Evolutionary conservation across 1,140 invertebrate genomes (phyloP).

Genomic region (Pogonognathellus flavescens): DNA sequence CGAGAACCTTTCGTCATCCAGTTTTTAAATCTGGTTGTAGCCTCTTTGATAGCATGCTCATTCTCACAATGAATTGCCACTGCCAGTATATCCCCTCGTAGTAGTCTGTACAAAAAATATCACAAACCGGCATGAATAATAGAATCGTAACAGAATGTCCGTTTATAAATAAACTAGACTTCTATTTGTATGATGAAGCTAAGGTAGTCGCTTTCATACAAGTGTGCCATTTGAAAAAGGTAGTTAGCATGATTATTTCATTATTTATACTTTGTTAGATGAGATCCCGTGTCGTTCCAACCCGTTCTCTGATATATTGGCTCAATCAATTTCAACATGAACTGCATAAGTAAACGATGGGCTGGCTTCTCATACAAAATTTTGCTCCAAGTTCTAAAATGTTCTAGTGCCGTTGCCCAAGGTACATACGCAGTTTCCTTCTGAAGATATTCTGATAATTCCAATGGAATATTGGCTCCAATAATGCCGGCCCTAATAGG

Average conservation of each 20-base stretch:
- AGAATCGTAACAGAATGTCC: neutral
- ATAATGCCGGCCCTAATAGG: constrained; percentile 79
- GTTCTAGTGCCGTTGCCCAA: constrained; percentile 80
- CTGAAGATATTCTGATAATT: constrained; percentile 79
- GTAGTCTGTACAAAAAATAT: constrained; percentile 71
- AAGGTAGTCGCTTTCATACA: neutral
- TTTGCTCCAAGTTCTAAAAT: constrained; percentile 78
- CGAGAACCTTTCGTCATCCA: constrained; percentile 77
- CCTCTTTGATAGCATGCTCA: constrained; percentile 76
- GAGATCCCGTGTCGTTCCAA: constrained; percentile 78
- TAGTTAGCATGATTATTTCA: neutral
- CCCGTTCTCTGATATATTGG: constrained; percentile 77
- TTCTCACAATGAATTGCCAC: constrained; percentile 77
- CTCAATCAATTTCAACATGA: constrained; percentile 75
- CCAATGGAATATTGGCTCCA: constrained; percentile 78
- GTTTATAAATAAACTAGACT: neutral
- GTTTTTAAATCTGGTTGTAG: constrained; percentile 75
- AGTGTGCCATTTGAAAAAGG: constrained; percentile 9
- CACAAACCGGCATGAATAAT: neutral
- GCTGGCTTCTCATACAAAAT: constrained; percentile 78
- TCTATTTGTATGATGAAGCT: neutral
- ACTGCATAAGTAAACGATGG: constrained; percentile 77
- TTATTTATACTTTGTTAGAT: constrained; percentile 76
- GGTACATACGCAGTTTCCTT: constrained; percentile 82
- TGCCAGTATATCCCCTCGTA: constrained; percentile 74